Evolutionary conservation across 2,888 invertebrate species (phyloP).

Genomic region (Pterostichus niger): DNA sequence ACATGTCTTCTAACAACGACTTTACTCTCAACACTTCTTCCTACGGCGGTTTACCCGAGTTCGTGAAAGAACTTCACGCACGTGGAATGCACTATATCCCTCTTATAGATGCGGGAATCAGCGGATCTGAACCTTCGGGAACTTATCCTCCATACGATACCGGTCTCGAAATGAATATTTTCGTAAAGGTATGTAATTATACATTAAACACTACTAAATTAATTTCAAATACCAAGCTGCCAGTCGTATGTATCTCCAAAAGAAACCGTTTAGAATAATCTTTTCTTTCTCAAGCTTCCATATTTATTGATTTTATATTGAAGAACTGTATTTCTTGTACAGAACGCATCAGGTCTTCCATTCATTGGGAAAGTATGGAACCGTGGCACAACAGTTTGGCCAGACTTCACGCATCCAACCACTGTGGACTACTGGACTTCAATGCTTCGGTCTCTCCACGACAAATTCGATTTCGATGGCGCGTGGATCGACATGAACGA

Average conservation of each 20-base stretch:
- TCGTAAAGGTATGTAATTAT: conserved; percentile 78
- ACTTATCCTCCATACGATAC: conserved; percentile 85
- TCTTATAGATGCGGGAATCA: conserved; percentile 85
- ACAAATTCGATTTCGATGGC: conserved; percentile 86
- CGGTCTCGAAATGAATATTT: conserved; percentile 83
- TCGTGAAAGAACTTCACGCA: conserved; percentile 82
- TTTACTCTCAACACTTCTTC: conserved; percentile 83
- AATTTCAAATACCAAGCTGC: no score
- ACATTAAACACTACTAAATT: no score
- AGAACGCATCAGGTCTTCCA: conserved; percentile 75
- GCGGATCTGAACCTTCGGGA: conserved; percentile 81
- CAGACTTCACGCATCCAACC: conserved; percentile 89
- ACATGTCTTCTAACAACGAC: conserved; percentile 86
- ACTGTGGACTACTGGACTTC: conserved; percentile 86
- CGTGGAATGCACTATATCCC: conserved; percentile 85
- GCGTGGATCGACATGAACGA: conserved; percentile 97
- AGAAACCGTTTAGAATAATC: no score
- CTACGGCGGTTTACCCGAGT: conserved; percentile 82
- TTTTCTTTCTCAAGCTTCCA: no score
- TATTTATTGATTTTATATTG: conserved; percentile 59
- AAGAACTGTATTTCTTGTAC: conserved; percentile 73
- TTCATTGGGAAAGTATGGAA: conserved; percentile 82
- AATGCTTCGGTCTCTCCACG: conserved; percentile 83
- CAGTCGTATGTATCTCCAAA: no score
- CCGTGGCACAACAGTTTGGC: conserved; percentile 84